phyloP scores from a whole-genome alignment of 2,888 invertebrate genomes.

The Gari tellinella region DNA sequence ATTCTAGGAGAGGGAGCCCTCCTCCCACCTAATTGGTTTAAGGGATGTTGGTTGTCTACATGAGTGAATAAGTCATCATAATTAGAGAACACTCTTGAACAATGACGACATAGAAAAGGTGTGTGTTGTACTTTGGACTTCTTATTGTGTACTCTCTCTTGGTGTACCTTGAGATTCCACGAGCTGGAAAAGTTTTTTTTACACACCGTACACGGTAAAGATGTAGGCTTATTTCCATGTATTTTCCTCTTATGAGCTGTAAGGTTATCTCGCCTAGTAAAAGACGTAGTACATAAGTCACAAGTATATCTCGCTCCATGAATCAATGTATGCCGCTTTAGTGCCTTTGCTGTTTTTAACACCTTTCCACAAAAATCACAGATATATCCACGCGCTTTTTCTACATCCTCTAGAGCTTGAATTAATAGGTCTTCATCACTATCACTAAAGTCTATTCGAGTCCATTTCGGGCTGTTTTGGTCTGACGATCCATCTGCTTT shows the following conservation, averaged over 20 bases:
- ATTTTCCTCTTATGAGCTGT: conserved; percentile 2
- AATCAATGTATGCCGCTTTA: too few species aligned
- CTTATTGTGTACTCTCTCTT: not conserved
- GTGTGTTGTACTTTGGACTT: not conserved
- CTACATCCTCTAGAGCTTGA: too few species aligned
- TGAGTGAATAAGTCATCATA: conserved; percentile 9
- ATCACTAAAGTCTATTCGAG: too few species aligned
- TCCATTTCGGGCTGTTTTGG: too few species aligned
- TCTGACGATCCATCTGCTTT: too few species aligned
- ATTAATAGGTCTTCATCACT: too few species aligned
- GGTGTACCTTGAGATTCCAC: not conserved
- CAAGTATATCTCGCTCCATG: too few species aligned
- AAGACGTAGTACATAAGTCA: too few species aligned
- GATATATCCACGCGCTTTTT: too few species aligned
- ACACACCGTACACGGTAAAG: conserved; percentile 1
- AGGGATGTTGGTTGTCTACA: not conserved
- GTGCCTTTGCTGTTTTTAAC: too few species aligned
- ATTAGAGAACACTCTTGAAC: not conserved
- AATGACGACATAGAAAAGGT: conserved; percentile 3
- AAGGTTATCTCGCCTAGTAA: too few species aligned
- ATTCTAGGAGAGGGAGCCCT: not conserved
- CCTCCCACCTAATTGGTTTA: not conserved
- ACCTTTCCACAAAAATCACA: too few species aligned
- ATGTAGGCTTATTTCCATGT: not conserved
- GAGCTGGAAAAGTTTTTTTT: not conserved